Percentiles rank a stretch among this genome's conserved stretches.
Evolutionary conservation across 2,888 invertebrate genomes (phyloP).

Genomic region (Acronicta leporina): DNA sequence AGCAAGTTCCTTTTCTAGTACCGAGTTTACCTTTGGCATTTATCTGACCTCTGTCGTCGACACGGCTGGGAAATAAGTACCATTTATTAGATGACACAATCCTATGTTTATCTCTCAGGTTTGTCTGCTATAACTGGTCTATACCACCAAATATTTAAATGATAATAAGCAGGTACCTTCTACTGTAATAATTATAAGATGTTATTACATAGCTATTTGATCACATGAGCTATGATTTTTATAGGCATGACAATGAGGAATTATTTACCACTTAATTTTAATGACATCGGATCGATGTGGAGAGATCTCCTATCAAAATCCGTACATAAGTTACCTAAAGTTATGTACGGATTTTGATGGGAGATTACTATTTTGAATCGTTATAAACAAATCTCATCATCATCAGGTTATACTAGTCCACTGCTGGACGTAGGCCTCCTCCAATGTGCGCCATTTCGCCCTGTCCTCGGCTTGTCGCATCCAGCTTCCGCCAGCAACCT

Average conservation of each 20-base stretch:
- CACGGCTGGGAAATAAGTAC: constrained; percentile 73
- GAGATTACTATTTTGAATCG: no score
- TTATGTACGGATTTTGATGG: no score
- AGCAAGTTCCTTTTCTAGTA: constrained; percentile 59
- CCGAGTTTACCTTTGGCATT: constrained; percentile 73
- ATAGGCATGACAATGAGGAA: background rate
- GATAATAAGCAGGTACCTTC: background rate
- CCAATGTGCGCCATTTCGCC: no score
- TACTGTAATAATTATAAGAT: background rate
- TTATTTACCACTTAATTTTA: background rate
- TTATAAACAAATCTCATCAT: no score
- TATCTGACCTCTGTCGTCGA: constrained; percentile 70
- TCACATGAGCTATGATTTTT: background rate
- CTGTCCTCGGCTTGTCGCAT: no score
- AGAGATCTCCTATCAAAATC: no score
- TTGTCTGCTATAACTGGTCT: constrained; percentile 44
- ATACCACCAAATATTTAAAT: constrained; percentile 11
- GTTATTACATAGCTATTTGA: background rate
- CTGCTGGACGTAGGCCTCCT: no score
- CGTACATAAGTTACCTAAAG: no score
- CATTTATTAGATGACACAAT: constrained; percentile 76
- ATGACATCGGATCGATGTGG: no score
- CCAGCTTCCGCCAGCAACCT: no score
- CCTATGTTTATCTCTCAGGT: constrained; percentile 44
- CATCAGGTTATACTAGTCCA: no score